Conservation (phyloP, 2,888 invertebrate species). For the Charanyca ferruginea region DNA sequence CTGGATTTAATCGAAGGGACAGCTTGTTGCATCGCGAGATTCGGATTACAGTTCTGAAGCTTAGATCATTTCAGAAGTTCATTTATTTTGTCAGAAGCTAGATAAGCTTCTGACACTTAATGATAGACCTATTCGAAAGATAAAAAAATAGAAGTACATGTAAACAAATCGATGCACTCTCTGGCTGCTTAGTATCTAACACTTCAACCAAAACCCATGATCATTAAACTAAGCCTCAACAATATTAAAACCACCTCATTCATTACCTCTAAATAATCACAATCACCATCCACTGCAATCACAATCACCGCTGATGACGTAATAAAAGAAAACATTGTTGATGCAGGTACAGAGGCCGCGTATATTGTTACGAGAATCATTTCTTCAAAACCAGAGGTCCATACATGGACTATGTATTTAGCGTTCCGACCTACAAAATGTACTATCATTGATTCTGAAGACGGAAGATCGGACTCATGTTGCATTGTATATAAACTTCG, state of each 20-base stretch:
- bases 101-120: background rate
- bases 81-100: background rate
- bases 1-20: conserved; percentile 41
- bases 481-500: conserved; percentile 78
- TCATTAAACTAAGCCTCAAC: conserved; percentile 21
- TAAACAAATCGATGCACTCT: conserved; percentile 32
- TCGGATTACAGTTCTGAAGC: conserved; percentile 17
- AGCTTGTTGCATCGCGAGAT: conserved; percentile 46
- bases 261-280: conserved; percentile 35
- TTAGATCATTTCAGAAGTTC: conserved; percentile 6
- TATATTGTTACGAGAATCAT: conserved; percentile 90
- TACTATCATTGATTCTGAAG: conserved; percentile 85
- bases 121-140: background rate
- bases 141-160: background rate
- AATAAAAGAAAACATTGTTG: conserved; percentile 80
- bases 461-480: conserved; percentile 69
- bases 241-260: conserved; percentile 15
- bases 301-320: conserved; percentile 62
- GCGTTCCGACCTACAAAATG: conserved; percentile 90
- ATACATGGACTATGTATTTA: conserved; percentile 89
- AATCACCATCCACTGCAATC: conserved; percentile 47
- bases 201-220: conserved; percentile 1
- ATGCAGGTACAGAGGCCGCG: conserved; percentile 90
- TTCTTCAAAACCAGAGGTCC: conserved; percentile 89
- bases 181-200: conserved; percentile 32